Evolutionary conservation across 1,140 invertebrate species (phyloP).

Genomic region (Pseudoatta argentina): DNA sequence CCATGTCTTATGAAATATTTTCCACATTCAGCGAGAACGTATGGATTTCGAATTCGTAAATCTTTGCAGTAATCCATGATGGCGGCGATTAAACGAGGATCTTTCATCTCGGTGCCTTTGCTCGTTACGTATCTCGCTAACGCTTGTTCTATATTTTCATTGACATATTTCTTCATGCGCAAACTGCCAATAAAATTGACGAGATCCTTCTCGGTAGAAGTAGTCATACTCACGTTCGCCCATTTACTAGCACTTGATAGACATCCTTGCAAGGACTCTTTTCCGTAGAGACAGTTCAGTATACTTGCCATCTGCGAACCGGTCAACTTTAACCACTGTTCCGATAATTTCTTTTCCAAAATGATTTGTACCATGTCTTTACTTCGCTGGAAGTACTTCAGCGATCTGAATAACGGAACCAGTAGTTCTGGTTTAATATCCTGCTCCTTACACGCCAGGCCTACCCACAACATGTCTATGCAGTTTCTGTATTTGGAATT

Average conservation of each 20-base stretch:
- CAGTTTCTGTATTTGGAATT: conserved; percentile 85
- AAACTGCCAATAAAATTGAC: conserved; percentile 88
- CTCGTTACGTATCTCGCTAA: conserved; percentile 89
- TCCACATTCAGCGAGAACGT: conserved; percentile 88
- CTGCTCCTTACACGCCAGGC: conserved; percentile 87
- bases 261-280: conserved; percentile 73
- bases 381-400: conserved; percentile 88
- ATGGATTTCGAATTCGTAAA: conserved; percentile 87
- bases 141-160: conserved; percentile 85
- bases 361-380: conserved; percentile 88
- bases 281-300: conserved; percentile 81
- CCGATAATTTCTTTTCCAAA: conserved; percentile 88
- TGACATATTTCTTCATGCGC: conserved; percentile 86
- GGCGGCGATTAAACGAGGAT: conserved; percentile 87
- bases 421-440: conserved; percentile 89
- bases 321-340: conserved; percentile 88
- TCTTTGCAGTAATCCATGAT: conserved; percentile 89
- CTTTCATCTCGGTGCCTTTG: conserved; percentile 85
- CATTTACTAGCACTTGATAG: conserved; percentile 87
- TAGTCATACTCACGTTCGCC: conserved; percentile 89
- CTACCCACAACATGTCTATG: conserved; percentile 91
- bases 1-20: conserved; percentile 88
- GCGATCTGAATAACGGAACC: conserved; percentile 87
- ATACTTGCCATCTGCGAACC: conserved; percentile 88
- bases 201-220: conserved; percentile 88